Base-by-base conservation (phyloP, 2,888 invertebrate species). In the Augochlorella aurata region DNA sequence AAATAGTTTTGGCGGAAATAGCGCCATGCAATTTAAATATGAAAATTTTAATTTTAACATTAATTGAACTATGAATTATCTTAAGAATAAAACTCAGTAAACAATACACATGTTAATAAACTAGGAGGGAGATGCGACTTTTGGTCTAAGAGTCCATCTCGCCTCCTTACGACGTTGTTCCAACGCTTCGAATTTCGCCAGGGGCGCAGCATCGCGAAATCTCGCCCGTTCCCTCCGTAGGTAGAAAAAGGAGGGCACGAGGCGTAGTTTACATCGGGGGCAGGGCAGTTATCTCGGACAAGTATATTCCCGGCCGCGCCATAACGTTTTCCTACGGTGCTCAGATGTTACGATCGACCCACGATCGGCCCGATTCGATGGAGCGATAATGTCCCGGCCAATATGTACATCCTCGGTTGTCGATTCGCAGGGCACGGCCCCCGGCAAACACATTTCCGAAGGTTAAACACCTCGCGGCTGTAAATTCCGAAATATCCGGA, bases 331-430 rank as follows among this genome's bases (percentile, higher is more conserved):
- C 63, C 44, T 29, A 49, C 29, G 24, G n/a, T 74, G 18, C 44
- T 77, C 47, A 14, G 29, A n/a, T 50, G 49, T 14, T 16, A 2
- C 63, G 12, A 49, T 49, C 29, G 70, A 50, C 38, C 67, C 44
- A 24, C 69, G 58, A 52, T 87, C 84, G 72, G 77, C 75, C 85
- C 84, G 86, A 79, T 89, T 89, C 88, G 85, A 90, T 89, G 88
- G 87, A 89, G 86, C 86, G 76, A 84, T 89, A 90, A 90, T 84
- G 85, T 85, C 81, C 87, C 77, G 80, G 77, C 87, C 90, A 90
- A 90, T 92, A 90, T 91, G 89, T 90, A 86, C 86, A 77, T 58
- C 50, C 61, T 7, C 12, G 49, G 9, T 44, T 38, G 18, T 61
- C 14, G 29, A 71, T 65, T 47, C 58, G 21, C 29, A 47, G 61